These are phyloP conservation scores for Gracilinanus agilis DNA, from an alignment of 2,113 vertebrate species.

Conservation along the genomic window DNA sequence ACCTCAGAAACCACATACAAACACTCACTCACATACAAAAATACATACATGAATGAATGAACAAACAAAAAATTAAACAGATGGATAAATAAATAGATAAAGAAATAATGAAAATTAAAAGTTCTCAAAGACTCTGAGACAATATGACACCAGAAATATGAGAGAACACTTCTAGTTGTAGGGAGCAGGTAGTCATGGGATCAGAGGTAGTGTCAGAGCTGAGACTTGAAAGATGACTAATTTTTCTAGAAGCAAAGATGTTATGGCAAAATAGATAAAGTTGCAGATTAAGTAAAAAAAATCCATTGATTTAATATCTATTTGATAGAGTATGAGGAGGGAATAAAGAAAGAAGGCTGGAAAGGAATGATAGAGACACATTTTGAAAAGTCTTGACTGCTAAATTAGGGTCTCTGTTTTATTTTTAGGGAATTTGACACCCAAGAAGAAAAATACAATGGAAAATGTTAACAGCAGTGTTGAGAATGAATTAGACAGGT, in stretches of 20 bases:
- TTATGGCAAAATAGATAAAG: not conserved
- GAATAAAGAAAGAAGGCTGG: not conserved
- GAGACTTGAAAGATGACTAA: too few relatives aligned
- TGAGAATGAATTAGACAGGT: not conserved
- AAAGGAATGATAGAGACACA: not conserved
- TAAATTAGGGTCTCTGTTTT: not conserved
- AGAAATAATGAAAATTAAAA: not conserved
- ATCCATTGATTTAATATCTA: not conserved
- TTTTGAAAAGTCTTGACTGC: not conserved
- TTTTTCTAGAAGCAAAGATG: not conserved
- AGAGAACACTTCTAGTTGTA: not conserved
- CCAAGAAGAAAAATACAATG: too few relatives aligned
- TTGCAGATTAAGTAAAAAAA: not conserved
- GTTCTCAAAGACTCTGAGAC: not conserved
- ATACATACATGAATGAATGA: too few relatives aligned
- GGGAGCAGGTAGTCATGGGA: not conserved
- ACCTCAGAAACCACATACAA: not conserved
- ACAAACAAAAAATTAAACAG: too few relatives aligned
- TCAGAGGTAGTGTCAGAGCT: too few relatives aligned
- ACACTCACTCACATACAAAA: too few relatives aligned
- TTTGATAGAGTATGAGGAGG: not conserved
- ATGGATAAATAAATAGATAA: too few relatives aligned
- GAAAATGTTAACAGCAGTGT: too few relatives aligned
- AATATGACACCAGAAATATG: not conserved
- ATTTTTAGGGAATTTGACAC: not conserved